Conservation (phyloP, 2,888 invertebrate species). For the Mythimna pallens region DNA sequence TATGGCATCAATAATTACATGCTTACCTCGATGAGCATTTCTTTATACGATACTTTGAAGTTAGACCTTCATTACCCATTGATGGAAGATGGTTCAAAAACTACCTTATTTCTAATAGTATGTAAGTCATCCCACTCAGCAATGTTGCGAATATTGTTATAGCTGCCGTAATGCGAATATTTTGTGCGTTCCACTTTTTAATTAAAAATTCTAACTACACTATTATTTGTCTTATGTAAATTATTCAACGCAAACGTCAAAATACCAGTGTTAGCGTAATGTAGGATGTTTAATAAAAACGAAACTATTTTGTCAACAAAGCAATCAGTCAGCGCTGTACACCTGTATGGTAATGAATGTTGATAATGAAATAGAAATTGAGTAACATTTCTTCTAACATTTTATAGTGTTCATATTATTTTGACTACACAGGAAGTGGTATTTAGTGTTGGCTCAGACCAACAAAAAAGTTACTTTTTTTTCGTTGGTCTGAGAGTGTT, state of each 20-base stretch:
- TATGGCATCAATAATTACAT: neutral
- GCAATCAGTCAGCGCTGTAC: neutral
- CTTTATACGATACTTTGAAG: slow-evolving; percentile 17
- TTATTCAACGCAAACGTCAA: neutral
- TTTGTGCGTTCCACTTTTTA: slow-evolving; percentile 4
- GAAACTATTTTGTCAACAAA: neutral
- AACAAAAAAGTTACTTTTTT: too few relatives aligned
- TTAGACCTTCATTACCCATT: neutral
- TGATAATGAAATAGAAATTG: neutral
- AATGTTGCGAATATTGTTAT: slow-evolving; percentile 42
- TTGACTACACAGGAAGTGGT: slow-evolving; percentile 7
- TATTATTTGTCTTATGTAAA: neutral
- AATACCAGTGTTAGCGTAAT: neutral
- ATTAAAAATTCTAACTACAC: neutral
- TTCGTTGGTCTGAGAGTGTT: neutral
- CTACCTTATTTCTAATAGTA: neutral
- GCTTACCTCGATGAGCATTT: neutral
- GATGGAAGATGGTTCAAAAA: slow-evolving; percentile 11
- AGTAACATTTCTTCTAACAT: neutral
- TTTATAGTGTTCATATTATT: neutral
- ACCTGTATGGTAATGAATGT: neutral
- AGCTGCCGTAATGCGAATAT: slow-evolving; percentile 48
- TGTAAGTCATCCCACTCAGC: slow-evolving; percentile 17
- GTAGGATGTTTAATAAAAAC: neutral
- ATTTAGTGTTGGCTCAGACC: slow-evolving; percentile 1